Evolutionary conservation across 2,113 vertebrate genomes (phyloP), one percentile per base, ranked within the genome.

Genomic region (Fregetta grallaria): DNA sequence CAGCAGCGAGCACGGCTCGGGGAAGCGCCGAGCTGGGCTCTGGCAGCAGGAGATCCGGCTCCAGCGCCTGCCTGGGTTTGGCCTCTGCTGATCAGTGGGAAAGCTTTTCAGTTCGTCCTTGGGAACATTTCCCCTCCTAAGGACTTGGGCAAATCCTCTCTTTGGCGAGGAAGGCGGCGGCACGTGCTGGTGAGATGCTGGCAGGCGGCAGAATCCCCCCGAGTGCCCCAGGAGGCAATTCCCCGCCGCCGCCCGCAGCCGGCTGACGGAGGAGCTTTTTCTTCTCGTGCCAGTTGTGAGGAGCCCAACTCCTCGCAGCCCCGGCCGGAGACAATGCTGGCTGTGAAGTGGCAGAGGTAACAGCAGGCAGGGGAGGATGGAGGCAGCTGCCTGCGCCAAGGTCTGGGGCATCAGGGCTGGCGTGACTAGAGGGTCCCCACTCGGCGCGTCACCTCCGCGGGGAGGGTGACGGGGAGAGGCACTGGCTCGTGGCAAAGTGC

Each of bases 401-500:
- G 34, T 20, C 44, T 6, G 47, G 9, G 62, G 49, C 5, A 2
- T 30, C 38, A 11, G 32, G 30, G 30, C 49, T 3, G 4, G 12
- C 4, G 29, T 8, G n/a, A 44, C n/a, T n/a, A n/a, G n/a, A 13
- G 58, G 36, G 32, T 52, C 34, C 36, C 56, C 1, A 0, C 23
- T 5, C 1, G 1, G 56, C 9, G 5, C 8, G 17, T 38, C 36
- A 34, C 52, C 56, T 21, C 49, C 2, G 0, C 1, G 19, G 44
- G 34, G 75, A 68, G 8, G 25, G 52, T 3, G 15, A 22, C 4
- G 8, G 49, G 53, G 11, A 49, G 30, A 45, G 42, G 42, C 13
- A 1, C 40, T 27, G 88, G 15, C 5, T 26, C 15, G 4, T 14
- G 40, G 47, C 52, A 19, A 21, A 21, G 56, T 4, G 14, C 32